Percentiles rank a stretch among this genome's conserved stretches.
phyloP scores from a whole-genome alignment of 1,140 invertebrate species.

The Lamellibrachia luymesi region DNA sequence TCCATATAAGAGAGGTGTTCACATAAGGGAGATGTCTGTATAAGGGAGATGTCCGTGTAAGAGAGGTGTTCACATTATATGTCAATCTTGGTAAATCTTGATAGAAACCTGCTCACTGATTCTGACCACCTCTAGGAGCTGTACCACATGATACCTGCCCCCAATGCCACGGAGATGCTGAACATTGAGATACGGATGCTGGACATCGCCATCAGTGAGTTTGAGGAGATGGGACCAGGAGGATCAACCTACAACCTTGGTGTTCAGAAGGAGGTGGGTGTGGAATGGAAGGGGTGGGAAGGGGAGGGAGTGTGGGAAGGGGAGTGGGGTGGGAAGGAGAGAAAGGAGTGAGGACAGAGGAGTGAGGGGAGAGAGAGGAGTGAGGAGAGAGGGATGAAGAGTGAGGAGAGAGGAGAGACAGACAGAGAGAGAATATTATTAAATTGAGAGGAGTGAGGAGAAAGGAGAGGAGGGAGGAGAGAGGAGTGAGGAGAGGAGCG shows the following conservation, averaged over 20 bases:
- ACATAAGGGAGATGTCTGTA: too few species aligned
- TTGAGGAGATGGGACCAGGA: conserved; percentile 42
- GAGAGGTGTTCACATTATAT: too few species aligned
- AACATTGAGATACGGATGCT: conserved; percentile 50
- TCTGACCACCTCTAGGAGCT: conserved; percentile 40
- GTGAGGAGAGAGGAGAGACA: neutral
- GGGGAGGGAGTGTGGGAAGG: neutral
- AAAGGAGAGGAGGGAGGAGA: neutral
- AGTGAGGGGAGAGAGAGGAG: too few species aligned
- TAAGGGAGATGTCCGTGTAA: too few species aligned
- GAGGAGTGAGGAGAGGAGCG: neutral
- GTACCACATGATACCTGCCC: conserved; percentile 44
- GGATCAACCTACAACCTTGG: conserved; percentile 46
- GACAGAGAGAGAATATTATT: neutral
- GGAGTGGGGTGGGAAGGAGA: too few species aligned
- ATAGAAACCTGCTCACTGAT: neutral
- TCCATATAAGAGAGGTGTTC: too few species aligned
- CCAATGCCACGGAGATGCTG: conserved; percentile 40
- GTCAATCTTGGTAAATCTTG: too few species aligned
- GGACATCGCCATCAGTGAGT: conserved; percentile 44
- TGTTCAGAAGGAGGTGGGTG: conserved; percentile 47
- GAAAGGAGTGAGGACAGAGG: neutral
- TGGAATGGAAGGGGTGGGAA: neutral
- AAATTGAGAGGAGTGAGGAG: neutral
- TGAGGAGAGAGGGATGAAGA: too few species aligned